phyloP scores from a whole-genome alignment of 2,888 invertebrate genomes.

The Mythimna albipuncta region DNA sequence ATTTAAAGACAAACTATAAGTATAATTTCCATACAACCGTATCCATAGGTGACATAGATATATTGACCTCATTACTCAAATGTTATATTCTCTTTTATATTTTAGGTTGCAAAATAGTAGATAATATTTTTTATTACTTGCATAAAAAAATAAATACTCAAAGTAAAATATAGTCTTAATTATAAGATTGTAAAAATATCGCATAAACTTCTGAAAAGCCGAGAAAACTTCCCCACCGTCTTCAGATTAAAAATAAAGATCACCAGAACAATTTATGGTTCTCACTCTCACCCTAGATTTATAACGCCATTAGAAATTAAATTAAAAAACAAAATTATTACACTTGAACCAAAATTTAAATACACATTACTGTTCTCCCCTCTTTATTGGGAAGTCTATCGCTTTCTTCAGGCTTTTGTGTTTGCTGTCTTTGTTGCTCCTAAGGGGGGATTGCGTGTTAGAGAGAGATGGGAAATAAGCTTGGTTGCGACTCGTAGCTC shows the following conservation, averaged over 20 bases:
- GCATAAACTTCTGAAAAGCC: conserved; percentile 29
- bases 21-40: too few species aligned
- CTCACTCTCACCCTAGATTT: conserved; percentile 79
- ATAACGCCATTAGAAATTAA: conserved; percentile 87
- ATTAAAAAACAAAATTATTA: conserved; percentile 90
- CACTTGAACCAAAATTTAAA: conserved; percentile 90
- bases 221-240: conserved; percentile 46
- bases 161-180: conserved; percentile 13
- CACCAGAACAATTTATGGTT: conserved; percentile 74
- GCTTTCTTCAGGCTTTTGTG: conserved; percentile 80
- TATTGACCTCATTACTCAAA: background rate
- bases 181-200: conserved; percentile 15
- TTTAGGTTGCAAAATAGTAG: background rate
- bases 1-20: too few species aligned
- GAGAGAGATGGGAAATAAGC: conserved; percentile 75
- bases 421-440: conserved; percentile 71
- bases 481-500: conserved; percentile 84
- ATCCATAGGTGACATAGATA: background rate
- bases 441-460: conserved; percentile 53
- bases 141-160: background rate
- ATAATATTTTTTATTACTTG: too few species aligned
- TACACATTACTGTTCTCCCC: conserved; percentile 89
- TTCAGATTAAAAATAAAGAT: conserved; percentile 70
- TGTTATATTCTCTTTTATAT: background rate
- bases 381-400: conserved; percentile 88